Evolutionary conservation across 2,888 invertebrate genomes (phyloP).

Genomic region (Eurytoma californica): DNA sequence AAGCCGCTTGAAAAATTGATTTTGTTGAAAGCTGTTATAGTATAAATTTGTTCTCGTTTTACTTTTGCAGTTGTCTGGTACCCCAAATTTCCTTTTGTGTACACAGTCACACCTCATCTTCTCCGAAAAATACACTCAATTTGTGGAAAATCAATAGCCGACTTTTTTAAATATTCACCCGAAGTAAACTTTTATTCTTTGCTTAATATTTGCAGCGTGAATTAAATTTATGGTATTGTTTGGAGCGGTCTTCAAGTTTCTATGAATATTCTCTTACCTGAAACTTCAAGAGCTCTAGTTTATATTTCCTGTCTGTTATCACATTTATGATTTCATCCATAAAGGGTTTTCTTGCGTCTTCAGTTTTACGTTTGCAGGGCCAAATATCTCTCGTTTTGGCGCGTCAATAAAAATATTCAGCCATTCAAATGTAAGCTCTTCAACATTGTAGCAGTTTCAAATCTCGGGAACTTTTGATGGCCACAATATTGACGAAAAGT

Average conservation of each 20-base stretch:
- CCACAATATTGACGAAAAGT: no score
- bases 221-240: neutral
- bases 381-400: neutral
- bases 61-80: no score
- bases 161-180: conserved; percentile 3
- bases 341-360: neutral
- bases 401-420: conserved; percentile 11
- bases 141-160: conserved; percentile 1
- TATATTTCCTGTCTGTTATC: conserved; percentile 28
- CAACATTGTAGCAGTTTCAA: no score
- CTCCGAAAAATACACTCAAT: no score
- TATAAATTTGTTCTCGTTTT: no score
- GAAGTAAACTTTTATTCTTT: conserved; percentile 8
- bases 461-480: no score
- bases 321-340: conserved; percentile 22
- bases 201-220: conserved; percentile 11
- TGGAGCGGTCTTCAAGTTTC: neutral
- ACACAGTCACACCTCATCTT: no score
- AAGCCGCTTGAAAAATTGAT: no score
- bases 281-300: conserved; percentile 35
- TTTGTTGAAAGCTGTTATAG: no score
- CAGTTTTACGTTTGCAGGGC: conserved; percentile 17
- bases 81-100: neutral
- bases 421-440: neutral
- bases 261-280: no score